Conservation (phyloP, 2,888 invertebrate genomes). For the Heliconius erato region DNA sequence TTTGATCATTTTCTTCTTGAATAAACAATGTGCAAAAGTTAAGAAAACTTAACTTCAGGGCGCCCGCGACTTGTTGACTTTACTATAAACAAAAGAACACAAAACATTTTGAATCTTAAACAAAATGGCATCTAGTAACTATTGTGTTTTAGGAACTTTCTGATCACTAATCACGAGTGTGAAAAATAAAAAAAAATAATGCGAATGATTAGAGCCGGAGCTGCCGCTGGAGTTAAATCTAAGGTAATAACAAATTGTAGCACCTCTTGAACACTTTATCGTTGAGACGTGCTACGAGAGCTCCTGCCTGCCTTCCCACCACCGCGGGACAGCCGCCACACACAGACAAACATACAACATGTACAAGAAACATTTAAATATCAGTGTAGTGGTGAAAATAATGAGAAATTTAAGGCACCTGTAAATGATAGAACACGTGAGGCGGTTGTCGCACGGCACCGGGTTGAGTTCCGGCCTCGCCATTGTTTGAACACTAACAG, state of each 20-base stretch:
- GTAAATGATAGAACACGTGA: slow-evolving; percentile 32
- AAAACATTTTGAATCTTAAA: slow-evolving; percentile 60
- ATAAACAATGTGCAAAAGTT: neutral
- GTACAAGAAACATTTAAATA: slow-evolving; percentile 5
- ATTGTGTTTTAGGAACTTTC: slow-evolving; percentile 82
- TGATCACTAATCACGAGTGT: slow-evolving; percentile 63
- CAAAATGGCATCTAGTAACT: slow-evolving; percentile 78
- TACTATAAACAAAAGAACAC: slow-evolving; percentile 63
- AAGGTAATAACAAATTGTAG: slow-evolving; percentile 56
- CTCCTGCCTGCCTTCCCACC: neutral
- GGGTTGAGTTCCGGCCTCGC: slow-evolving; percentile 16
- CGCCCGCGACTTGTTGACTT: neutral
- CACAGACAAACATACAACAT: neutral
- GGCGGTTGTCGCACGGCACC: slow-evolving; percentile 1
- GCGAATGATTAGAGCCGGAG: slow-evolving; percentile 18
- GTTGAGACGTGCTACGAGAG: slow-evolving; percentile 51
- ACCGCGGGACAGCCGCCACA: neutral
- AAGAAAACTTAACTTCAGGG: neutral
- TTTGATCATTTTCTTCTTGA: neutral
- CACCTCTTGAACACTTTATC: slow-evolving; percentile 65
- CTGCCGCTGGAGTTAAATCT: slow-evolving; percentile 53
- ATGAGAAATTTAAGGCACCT: slow-evolving; percentile 38
- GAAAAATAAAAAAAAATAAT: neutral
- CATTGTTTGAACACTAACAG: slow-evolving; percentile 36
- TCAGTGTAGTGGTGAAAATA: neutral